A percentile compares a stretch with the other conserved stretches of the same genome.
Evolutionary conservation across 1,140 invertebrate genomes (phyloP).

Genomic region (Zaprionus capensis): DNA sequence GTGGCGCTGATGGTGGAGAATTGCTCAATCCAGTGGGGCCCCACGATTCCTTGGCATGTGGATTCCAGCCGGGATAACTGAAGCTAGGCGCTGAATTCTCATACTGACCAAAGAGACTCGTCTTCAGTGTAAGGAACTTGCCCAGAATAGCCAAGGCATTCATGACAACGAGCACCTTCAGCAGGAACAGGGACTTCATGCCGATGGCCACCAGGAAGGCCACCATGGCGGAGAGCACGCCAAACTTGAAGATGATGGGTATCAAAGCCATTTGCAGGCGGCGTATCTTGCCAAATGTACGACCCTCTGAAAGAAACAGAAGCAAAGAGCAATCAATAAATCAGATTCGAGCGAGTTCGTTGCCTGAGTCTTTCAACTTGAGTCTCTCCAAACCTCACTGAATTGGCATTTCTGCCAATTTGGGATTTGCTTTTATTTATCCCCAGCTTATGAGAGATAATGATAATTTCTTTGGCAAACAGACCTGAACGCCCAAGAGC

Average conservation of each 20-base stretch:
- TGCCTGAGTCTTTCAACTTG: conserved; percentile 11
- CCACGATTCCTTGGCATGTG: conserved; percentile 67
- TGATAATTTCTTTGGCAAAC: conserved; percentile 75
- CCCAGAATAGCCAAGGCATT: conserved; percentile 76
- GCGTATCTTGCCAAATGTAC: conserved; percentile 84
- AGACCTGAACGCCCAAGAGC: conserved; percentile 66
- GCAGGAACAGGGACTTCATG: conserved; percentile 85
- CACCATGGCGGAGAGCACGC: conserved; percentile 85
- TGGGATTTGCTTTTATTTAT: conserved; percentile 52
- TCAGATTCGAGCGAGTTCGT: conserved; percentile 4
- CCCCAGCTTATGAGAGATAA: conserved; percentile 37
- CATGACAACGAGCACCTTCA: conserved; percentile 81
- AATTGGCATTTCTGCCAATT: conserved; percentile 33
- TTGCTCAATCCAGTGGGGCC: conserved; percentile 40
- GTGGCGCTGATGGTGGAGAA: conserved; percentile 9
- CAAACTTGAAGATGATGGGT: conserved; percentile 85
- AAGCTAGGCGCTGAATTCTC: conserved; percentile 68
- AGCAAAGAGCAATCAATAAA: conserved; percentile 11
- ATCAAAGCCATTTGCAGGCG: conserved; percentile 84
- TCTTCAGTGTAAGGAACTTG: conserved; percentile 76
- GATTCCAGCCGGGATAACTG: conserved; percentile 73
- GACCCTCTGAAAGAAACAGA: conserved; percentile 56
- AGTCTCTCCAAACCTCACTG: conserved; percentile 4
- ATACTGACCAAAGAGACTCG: conserved; percentile 59
- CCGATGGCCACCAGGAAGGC: conserved; percentile 84